Conservation (phyloP, 2,797 vertebrate species). For the Oceanodroma leucorhoa region DNA sequence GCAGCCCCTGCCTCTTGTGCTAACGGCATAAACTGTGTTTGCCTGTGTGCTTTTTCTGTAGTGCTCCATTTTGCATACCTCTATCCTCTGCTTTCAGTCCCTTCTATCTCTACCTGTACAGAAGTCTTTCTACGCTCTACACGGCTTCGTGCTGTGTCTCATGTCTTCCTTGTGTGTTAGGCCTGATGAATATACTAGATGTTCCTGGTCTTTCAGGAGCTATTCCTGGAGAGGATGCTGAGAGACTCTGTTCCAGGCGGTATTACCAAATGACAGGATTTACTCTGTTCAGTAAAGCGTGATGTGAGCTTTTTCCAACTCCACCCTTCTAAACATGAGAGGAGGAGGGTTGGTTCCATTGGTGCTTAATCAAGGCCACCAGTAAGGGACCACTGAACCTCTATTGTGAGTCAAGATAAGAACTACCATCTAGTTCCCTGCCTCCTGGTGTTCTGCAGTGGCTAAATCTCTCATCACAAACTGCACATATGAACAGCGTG, state of each 20-base stretch:
- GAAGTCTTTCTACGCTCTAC: not conserved
- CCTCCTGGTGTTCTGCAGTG: not conserved
- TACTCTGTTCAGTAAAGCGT: not conserved
- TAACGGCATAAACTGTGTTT: not conserved
- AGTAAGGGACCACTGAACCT: not conserved
- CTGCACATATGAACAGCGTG: not conserved
- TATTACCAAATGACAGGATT: not conserved
- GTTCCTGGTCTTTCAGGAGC: not conserved
- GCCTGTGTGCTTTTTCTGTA: not conserved
- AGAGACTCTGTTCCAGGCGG: not conserved
- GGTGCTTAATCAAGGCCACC: not conserved
- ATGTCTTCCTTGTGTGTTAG: not conserved
- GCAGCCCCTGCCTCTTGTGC: not conserved
- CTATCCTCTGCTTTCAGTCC: not conserved
- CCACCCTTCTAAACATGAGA: not conserved
- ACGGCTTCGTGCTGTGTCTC: not conserved
- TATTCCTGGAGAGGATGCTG: not conserved
- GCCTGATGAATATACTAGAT: not conserved
- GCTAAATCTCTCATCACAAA: conserved; percentile 6
- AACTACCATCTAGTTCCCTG: not conserved
- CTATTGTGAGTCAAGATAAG: not conserved
- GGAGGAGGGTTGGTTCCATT: not conserved
- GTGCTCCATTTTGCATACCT: not conserved
- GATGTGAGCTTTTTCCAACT: not conserved
- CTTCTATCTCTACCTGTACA: not conserved